These are phyloP conservation scores for Xylocampa areola DNA, from an alignment of 2,888 invertebrate species.

Conservation along the genomic window DNA sequence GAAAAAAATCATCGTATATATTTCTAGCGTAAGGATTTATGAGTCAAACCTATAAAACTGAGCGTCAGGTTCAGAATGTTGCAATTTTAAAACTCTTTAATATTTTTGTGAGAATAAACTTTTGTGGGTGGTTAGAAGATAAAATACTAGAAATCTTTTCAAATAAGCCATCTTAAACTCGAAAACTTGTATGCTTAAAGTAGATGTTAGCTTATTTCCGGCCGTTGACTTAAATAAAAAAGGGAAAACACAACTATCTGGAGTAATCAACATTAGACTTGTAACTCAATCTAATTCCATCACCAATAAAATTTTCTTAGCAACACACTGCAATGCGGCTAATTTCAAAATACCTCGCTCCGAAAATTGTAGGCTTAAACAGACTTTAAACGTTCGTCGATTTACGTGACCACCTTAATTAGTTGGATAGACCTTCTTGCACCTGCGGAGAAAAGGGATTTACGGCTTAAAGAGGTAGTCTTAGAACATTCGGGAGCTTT, in stretches of 20 bases:
- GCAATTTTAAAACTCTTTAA: no score
- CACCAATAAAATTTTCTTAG: constrained; percentile 35
- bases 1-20: background rate
- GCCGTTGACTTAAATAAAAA: constrained; percentile 10
- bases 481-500: constrained; percentile 53
- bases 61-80: no score
- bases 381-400: constrained; percentile 69
- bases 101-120: no score
- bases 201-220: no score
- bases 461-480: constrained; percentile 70
- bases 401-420: constrained; percentile 80
- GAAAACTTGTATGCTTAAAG: no score
- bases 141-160: no score
- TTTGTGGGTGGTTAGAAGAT: no score
- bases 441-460: constrained; percentile 77
- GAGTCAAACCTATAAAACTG: no score
- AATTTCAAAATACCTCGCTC: constrained; percentile 63
- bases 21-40: no score
- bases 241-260: constrained; percentile 12
- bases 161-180: background rate
- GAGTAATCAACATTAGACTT: constrained; percentile 44
- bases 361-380: constrained; percentile 74
- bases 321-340: constrained; percentile 67
- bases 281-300: constrained; percentile 34
- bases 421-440: constrained; percentile 77